phyloP scores from a whole-genome alignment of 2,888 invertebrate genomes.

The Schizaphis graminum region DNA sequence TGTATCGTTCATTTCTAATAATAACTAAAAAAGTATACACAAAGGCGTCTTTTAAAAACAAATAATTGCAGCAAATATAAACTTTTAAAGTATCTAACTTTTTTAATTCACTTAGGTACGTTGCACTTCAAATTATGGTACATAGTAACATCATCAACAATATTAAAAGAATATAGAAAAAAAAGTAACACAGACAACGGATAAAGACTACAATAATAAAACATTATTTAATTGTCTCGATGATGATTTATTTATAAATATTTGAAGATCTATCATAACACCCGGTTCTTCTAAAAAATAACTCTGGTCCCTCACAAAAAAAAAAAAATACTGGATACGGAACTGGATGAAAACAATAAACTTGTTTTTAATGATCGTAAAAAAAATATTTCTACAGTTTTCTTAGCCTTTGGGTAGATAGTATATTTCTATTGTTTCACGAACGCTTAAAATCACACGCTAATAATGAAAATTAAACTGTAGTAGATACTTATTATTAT shows the following conservation, averaged over 20 bases:
- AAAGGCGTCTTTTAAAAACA: background rate
- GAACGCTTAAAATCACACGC: background rate
- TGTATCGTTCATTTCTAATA: no score
- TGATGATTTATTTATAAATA: background rate
- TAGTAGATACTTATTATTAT: background rate
- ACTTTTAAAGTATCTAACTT: background rate
- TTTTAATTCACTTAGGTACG: background rate
- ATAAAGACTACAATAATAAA: background rate
- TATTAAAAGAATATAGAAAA: background rate
- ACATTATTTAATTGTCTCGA: background rate
- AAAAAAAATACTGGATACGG: background rate
- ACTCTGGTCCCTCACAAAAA: background rate
- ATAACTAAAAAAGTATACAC: background rate
- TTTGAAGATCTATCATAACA: background rate
- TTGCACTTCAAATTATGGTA: background rate
- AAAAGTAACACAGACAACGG: background rate
- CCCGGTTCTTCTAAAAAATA: background rate
- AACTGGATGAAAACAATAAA: background rate
- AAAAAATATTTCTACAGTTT: background rate
- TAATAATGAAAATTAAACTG: conserved; percentile 26
- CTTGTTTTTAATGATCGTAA: background rate
- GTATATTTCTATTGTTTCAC: conserved; percentile 12
- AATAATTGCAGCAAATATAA: background rate
- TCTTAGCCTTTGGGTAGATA: background rate
- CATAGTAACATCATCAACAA: background rate